Evolutionary conservation across 1,140 invertebrate genomes (phyloP), one percentile per base, ranked within the genome.

Genomic region (Drosophila truncata): DNA sequence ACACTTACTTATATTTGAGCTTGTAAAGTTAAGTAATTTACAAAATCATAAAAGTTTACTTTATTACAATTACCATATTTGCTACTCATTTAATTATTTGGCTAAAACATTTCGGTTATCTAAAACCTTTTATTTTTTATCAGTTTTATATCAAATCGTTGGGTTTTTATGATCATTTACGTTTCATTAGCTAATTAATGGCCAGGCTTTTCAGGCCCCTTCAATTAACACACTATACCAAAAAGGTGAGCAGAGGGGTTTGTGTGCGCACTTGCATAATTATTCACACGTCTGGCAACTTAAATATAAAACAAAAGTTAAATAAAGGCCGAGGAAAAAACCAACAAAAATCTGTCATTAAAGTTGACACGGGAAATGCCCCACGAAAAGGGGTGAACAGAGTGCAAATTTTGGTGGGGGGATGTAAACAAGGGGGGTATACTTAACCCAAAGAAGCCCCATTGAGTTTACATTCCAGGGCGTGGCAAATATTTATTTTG

Each of bases 281-380:
- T 77, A 77, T 59, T 77, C 62, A 77, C 74, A 77, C 73, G 57
- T 49, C 67, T 59, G 42, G 52, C 35, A 60, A 35, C 66, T 71
- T 72, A 72, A 72, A 72, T 72, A 72, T 72, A 72, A 72, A 72
- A 60, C 67, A 60, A 59, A 72, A 60, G 54, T 59, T 59, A 59
- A 72, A 72, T 71, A 72, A 69, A 71, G 37, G 49, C 63, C 20
- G 23, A 49, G 20, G 37, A 66, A 71, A 60, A 61, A 77, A 42
- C 29, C 52, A 66, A 77, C 72, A 58, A 73, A 63, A 63, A 63
- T 35, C 31, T 59, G 62, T 29, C 73, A 60, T 77, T 65, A 63
- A 72, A 37, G 46, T 76, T 82, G 71, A 86, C 70, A 82, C 69
- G 82, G 83, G 83, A 86, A 86, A 82, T 87, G 75, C 75, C 80